Conservation (phyloP, 1,140 invertebrate genomes). For the Tetramorium parvispinum region DNA sequence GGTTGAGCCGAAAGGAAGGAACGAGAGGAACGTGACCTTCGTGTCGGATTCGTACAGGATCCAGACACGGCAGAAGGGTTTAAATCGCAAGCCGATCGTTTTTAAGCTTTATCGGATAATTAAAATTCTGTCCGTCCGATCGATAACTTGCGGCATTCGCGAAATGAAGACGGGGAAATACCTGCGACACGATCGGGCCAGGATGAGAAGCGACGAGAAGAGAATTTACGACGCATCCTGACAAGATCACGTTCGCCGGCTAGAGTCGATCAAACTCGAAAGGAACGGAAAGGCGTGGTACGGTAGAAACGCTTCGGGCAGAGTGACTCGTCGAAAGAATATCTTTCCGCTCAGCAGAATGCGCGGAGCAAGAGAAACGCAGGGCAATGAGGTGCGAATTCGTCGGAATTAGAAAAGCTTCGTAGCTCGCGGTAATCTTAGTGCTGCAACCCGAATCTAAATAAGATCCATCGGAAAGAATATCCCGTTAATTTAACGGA, state of each 20-base stretch:
- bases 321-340: conserved; percentile 17
- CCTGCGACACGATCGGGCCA: neutral
- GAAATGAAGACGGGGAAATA: conserved; percentile 4
- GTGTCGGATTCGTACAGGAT: neutral
- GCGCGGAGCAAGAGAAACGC: neutral
- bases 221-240: conserved; percentile 53
- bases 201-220: neutral
- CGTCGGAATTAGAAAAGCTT: conserved; percentile 1
- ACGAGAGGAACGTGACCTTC: conserved; percentile 9
- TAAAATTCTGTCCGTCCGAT: conserved; percentile 24
- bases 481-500: neutral
- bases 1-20: neutral
- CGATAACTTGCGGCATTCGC: neutral
- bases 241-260: conserved; percentile 64
- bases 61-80: neutral
- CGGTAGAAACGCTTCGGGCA: neutral
- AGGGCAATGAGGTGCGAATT: neutral
- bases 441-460: neutral
- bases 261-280: conserved; percentile 61
- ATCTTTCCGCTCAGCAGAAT: conserved; percentile 18
- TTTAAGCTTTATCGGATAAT: conserved; percentile 14
- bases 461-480: neutral
- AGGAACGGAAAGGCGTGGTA: conserved; percentile 38
- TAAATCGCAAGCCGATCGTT: neutral
- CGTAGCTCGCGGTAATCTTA: neutral